A percentile compares a stretch with the other conserved stretches of the same genome.
Conservation (phyloP, 2,888 invertebrate genomes). For the Caenorhabditis wallacei region DNA sequence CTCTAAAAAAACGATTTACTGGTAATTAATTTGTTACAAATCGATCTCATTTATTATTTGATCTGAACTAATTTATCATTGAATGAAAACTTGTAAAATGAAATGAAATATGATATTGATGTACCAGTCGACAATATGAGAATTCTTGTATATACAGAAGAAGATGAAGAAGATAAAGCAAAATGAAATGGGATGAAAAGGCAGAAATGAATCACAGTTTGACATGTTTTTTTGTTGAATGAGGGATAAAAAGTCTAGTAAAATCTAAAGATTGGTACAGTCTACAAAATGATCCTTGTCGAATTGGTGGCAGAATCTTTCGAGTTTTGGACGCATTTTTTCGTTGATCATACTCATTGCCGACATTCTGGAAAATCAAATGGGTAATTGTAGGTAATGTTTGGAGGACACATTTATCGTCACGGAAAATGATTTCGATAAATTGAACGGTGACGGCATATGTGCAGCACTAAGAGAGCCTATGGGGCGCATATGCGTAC, state of each 20-base stretch:
- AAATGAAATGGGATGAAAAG: background rate
- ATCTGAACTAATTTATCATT: slow-evolving; percentile 13
- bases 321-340: slow-evolving; percentile 63
- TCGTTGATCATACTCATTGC: slow-evolving; percentile 71
- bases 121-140: slow-evolving; percentile 29
- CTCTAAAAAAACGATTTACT: slow-evolving; percentile 25
- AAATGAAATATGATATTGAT: slow-evolving; percentile 12
- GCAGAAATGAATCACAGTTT: slow-evolving; percentile 52
- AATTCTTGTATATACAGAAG: slow-evolving; percentile 49
- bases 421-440: too few species aligned
- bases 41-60: slow-evolving; percentile 42
- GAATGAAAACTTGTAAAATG: background rate
- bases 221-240: slow-evolving; percentile 43
- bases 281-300: slow-evolving; percentile 73
- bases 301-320: slow-evolving; percentile 69
- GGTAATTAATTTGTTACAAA: slow-evolving; percentile 1
- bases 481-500: too few species aligned
- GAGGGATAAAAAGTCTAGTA: background rate
- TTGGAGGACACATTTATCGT: too few species aligned
- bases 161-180: slow-evolving; percentile 33
- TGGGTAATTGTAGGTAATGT: background rate
- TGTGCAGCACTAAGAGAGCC: too few species aligned
- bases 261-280: slow-evolving; percentile 69
- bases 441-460: too few species aligned
- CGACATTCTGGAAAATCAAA: slow-evolving; percentile 70